Base-by-base conservation (phyloP, 2,113 vertebrate genomes). In the Abramis brama region DNA sequence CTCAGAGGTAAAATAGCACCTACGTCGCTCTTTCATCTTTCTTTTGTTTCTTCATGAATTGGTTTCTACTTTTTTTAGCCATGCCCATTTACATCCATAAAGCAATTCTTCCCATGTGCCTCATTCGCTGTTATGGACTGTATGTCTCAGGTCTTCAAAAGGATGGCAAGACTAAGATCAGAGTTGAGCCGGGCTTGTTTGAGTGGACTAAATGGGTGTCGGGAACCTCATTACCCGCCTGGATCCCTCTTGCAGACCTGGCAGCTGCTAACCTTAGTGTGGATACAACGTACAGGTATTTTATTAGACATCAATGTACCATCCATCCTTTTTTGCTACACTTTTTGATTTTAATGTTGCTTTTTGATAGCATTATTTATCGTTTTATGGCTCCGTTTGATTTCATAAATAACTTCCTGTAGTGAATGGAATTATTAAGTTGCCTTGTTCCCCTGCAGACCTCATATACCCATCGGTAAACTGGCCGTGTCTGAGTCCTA, bases 191-290 rank as follows among this genome's bases (percentile, higher is more conserved):
- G 0, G 98, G 98, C 45, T 91, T 99, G 82, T 99, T 99, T 89
- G 98, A 99, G 87, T 99, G 98, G 98, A 99, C 98, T 52, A 99
- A 99, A 92, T 99, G 98, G 98, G 97, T 99, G 50, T 93, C 97
- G 2, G 98, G 98, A 82, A 98, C 87, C 80, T 93, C 95, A 0
- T 91, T 99, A 83, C 98, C 98, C 1, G 93, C 95, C 21, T 99
- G 98, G 98, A 97, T 99, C 70, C 92, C 97, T 9, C 94, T 96
- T 0, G 77, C 95, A 57, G 98, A 99, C 25, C 92, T 99, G 92
- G 97, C 95, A 12, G 94, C 96, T 83, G 96, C 97, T 89, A 97
- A 94, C 90, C 93, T 99, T 81, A 96, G 96, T 85, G 96, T 99
- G 83, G 98, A 99, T 94, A 98, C 97, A 97, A 97, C 97, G 83